phyloP scores from a whole-genome alignment of 2,113 vertebrate species.

The Percopsis transmontana region DNA sequence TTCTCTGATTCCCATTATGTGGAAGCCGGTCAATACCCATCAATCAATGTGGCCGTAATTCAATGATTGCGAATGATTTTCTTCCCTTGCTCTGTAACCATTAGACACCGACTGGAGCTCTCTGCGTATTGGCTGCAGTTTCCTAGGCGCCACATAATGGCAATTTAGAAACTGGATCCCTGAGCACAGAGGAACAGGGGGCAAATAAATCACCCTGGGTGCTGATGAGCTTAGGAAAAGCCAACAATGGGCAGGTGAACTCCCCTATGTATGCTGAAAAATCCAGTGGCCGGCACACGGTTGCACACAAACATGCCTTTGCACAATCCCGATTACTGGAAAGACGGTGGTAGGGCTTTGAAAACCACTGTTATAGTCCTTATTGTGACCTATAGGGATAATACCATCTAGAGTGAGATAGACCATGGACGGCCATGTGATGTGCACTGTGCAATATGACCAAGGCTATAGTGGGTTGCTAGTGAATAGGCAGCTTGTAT shows the following conservation, averaged over 20 bases:
- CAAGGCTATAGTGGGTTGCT: constrained; percentile 1
- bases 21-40: constrained; percentile 64
- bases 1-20: constrained; percentile 72
- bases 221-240: constrained; percentile 49
- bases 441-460: constrained; percentile 15
- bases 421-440: constrained; percentile 26
- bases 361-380: no score
- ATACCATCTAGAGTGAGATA: background rate
- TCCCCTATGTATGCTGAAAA: constrained; percentile 22
- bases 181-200: constrained; percentile 49
- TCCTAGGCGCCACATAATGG: constrained; percentile 78
- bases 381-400: no score
- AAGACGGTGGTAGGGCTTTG: background rate
- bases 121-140: constrained; percentile 63
- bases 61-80: constrained; percentile 79
- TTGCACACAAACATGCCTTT: background rate
- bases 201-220: constrained; percentile 60
- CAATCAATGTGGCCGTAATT: constrained; percentile 79
- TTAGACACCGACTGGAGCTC: constrained; percentile 72
- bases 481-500: constrained; percentile 45
- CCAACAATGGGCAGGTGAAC: constrained; percentile 58
- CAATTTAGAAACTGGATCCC: constrained; percentile 72
- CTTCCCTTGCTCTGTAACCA: constrained; percentile 77
- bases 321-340: background rate
- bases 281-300: constrained; percentile 6